Base-by-base conservation (phyloP, 2,888 invertebrate genomes). In the Catocala fraxini region DNA sequence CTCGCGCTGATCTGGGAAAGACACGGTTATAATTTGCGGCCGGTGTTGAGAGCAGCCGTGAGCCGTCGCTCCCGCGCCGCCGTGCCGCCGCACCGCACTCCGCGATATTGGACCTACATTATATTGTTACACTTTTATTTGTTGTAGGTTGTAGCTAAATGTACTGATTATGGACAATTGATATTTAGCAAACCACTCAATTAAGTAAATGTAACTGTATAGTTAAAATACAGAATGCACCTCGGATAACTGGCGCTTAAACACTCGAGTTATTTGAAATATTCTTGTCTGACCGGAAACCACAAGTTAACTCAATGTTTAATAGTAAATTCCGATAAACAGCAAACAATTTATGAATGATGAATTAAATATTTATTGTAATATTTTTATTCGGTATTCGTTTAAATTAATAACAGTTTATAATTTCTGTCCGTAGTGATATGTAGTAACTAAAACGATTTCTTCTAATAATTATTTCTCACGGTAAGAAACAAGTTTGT, bases 1-100 rank as follows among this genome's bases (percentile, higher is more conserved):
- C 79, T 75, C 71, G 68, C 73, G 72, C 66, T 76, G 74, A 81
- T 77, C 82, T 81, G 79, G 82, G 80, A 80, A 79, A 80, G 63
- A 73, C 71, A 75, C 64, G 70, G 67, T 54, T 70, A 63, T 60
- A 70, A 57, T 59, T 63, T 56, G 63, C 68, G 65, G 54, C 62
- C 49, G 68, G 51, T 54, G 66, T 53, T 56, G 51, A 52, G 54
- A n/a, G 51, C 41, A 52, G 25, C 46, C 15, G 39, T 45, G 15
- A 25, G 7, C 45, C n/a, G 6, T 7, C n/a, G 12, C 45, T 6
- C n/a, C 45, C 45, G n/a, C 45, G 25, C 25, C 25, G 25, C 15
- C 15, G 15, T 2, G 15, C 15, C 15, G 12, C 45, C 12, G 45
- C 12, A 13, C 25, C 3, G 25, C 25, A 25, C 25, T 1, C 25